Evolutionary conservation across 2,113 vertebrate species (phyloP).

Genomic region (Serinus canaria): DNA sequence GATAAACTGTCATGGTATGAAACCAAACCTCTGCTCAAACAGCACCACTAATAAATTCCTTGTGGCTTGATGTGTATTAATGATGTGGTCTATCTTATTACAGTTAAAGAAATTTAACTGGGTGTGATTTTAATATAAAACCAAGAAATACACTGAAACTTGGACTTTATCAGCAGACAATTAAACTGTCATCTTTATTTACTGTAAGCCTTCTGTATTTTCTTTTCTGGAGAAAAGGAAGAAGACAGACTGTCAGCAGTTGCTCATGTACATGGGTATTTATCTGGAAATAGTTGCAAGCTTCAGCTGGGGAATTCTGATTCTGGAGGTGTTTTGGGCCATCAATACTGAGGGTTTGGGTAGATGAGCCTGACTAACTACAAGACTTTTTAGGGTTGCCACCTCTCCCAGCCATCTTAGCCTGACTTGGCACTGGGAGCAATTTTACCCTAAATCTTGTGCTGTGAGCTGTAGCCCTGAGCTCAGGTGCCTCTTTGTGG

Average conservation of each 20-base stretch:
- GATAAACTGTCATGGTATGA: neutral
- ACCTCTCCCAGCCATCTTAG: neutral
- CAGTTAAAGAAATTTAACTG: neutral
- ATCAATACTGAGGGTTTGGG: neutral
- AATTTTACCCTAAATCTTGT: neutral
- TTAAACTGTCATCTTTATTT: neutral
- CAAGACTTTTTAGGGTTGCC: neutral
- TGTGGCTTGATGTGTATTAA: neutral
- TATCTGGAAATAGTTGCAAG: neutral
- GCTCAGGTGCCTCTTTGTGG: neutral
- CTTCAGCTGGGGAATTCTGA: neutral
- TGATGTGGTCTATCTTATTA: neutral
- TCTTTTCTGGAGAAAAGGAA: neutral
- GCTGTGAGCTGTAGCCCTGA: neutral
- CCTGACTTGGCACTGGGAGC: neutral
- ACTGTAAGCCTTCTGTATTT: constrained; percentile 2
- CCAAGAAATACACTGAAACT: neutral
- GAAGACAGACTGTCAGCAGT: neutral
- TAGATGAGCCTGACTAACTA: neutral
- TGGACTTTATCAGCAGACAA: neutral
- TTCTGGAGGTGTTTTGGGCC: neutral
- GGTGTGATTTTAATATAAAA: neutral
- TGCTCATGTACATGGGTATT: neutral
- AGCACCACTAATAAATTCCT: neutral
- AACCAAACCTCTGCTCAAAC: neutral